Conservation (phyloP, 2,113 vertebrate species). For the Mus spicilegus region DNA sequence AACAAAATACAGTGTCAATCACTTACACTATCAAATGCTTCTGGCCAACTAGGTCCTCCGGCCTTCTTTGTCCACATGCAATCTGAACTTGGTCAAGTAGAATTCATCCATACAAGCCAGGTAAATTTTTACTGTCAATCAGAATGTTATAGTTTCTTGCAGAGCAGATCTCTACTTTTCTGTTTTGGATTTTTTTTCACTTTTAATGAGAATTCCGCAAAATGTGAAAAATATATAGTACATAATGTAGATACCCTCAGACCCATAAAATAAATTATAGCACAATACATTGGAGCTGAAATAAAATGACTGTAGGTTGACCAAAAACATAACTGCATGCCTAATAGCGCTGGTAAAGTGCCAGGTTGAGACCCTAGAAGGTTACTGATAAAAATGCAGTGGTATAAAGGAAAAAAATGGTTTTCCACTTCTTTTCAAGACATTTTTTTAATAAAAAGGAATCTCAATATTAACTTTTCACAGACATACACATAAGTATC, state of each 20-base stretch:
- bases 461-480: neutral
- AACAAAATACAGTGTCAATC: conserved; percentile 63
- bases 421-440: conserved; percentile 25
- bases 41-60: conserved; percentile 30
- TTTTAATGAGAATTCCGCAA: conserved; percentile 55
- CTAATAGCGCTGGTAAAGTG: neutral
- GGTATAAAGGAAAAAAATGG: neutral
- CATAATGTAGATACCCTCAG: neutral
- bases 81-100: neutral
- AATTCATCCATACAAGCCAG: neutral
- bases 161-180: neutral
- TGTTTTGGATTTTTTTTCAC: conserved; percentile 8
- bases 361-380: neutral
- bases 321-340: conserved; percentile 25
- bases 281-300: conserved; percentile 39
- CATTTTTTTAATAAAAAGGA: conserved; percentile 26
- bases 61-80: conserved; percentile 56
- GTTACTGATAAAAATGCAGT: neutral
- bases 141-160: conserved; percentile 36
- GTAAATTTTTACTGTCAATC: neutral
- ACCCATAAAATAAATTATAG: neutral
- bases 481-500: neutral
- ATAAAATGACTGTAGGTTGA: neutral
- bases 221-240: conserved; percentile 11
- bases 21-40: conserved; percentile 57